Conservation (phyloP, 2,797 vertebrate species). For the Trichosurus vulpecula region DNA sequence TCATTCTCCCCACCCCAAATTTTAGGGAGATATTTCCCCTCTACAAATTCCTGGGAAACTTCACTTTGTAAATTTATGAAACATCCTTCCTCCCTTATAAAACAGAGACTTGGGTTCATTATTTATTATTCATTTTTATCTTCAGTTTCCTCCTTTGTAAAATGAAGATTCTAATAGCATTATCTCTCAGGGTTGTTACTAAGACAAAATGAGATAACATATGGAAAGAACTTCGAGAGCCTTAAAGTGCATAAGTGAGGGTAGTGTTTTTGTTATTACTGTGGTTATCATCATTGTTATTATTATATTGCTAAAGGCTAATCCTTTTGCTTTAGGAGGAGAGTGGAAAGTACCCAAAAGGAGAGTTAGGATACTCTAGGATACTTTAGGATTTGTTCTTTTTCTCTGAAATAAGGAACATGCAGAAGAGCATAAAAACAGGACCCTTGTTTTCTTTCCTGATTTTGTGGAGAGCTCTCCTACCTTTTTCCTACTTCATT, state of each 20-base stretch:
- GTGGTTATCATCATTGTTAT: neutral
- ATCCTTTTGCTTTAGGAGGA: neutral
- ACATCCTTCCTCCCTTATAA: neutral
- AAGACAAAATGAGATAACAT: neutral
- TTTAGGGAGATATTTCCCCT: neutral
- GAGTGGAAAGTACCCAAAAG: neutral
- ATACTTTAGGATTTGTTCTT: neutral
- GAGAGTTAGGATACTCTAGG: neutral
- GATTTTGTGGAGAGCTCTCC: neutral
- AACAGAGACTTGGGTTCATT: neutral
- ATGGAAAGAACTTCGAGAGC: neutral
- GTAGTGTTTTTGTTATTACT: too few relatives aligned
- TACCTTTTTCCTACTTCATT: neutral
- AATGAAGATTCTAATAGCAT: neutral
- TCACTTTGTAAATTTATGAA: neutral
- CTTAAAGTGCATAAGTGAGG: neutral
- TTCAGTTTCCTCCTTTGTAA: neutral
- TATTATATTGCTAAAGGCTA: neutral
- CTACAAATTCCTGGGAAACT: neutral
- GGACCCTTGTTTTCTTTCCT: neutral
- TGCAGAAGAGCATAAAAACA: neutral
- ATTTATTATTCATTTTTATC: neutral
- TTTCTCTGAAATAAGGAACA: neutral
- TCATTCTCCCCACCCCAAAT: neutral
- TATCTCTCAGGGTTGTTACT: neutral